A percentile compares a stretch with the other conserved stretches of the same genome.
Evolutionary conservation across 2,888 invertebrate species (phyloP).

Genomic region (Chrysotoxum bicinctum): DNA sequence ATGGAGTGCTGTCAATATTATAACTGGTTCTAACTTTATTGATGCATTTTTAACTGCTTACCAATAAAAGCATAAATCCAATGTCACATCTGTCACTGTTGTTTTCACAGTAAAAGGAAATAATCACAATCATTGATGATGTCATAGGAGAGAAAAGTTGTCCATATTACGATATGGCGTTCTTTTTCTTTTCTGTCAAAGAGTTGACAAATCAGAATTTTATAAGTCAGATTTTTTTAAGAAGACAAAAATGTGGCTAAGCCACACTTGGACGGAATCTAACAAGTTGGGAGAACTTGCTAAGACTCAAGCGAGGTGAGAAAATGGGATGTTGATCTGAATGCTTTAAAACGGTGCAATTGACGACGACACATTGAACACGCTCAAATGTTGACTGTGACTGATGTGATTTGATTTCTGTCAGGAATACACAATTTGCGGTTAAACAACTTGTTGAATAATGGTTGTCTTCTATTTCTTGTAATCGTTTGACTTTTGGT

Average conservation of each 20-base stretch:
- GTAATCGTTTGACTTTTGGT: constrained; percentile 14
- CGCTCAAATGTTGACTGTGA: background rate
- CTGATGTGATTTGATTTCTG: background rate
- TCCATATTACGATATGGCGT: background rate
- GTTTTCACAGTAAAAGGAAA: constrained; percentile 31
- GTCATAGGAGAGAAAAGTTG: constrained; percentile 34
- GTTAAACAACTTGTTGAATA: constrained; percentile 22
- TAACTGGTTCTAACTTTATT: constrained; percentile 32
- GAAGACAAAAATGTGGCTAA: background rate
- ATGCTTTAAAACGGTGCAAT: constrained; percentile 10
- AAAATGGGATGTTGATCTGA: constrained; percentile 33
- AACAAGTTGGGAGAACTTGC: background rate
- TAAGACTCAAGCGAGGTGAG: constrained; percentile 25
- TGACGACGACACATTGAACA: background rate
- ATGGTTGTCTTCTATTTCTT: constrained; percentile 3
- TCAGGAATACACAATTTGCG: constrained; percentile 31
- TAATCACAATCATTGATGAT: constrained; percentile 37
- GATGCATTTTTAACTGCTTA: constrained; percentile 28
- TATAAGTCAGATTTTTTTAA: background rate
- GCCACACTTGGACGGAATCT: background rate
- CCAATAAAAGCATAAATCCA: constrained; percentile 10
- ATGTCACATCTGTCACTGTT: constrained; percentile 38
- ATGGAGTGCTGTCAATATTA: background rate
- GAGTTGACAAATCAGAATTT: constrained; percentile 33
- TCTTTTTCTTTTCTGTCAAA: constrained; percentile 11